Evolutionary conservation across 2,797 vertebrate species (phyloP).

Genomic region (Sebastes iracundus): DNA sequence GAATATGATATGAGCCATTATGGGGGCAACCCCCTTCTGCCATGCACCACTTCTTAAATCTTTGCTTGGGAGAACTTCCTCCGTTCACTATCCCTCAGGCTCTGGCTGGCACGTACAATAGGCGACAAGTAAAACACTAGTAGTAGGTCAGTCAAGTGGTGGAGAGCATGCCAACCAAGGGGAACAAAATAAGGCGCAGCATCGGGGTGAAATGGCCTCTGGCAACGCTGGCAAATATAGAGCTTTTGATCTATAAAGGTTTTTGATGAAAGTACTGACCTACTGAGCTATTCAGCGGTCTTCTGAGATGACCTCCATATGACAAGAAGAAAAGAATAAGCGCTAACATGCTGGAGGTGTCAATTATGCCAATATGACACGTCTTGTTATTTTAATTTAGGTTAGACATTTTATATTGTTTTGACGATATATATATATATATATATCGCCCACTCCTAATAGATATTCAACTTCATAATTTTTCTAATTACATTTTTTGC

Average conservation of each 20-base stretch:
- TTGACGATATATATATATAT: no score
- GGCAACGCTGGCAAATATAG: background rate
- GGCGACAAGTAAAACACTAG: background rate
- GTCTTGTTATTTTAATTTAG: background rate
- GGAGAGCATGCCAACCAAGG: background rate
- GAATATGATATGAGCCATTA: background rate
- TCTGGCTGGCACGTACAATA: background rate
- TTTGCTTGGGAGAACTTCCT: background rate
- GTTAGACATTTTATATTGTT: no score
- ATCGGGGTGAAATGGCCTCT: constrained; percentile 8
- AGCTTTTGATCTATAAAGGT: constrained; percentile 12
- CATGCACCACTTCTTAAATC: background rate
- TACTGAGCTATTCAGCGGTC: constrained; percentile 25
- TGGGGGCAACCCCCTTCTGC: background rate
- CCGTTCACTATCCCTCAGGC: background rate
- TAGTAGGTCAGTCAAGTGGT: constrained; percentile 14
- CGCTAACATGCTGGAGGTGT: background rate
- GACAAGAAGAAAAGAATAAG: background rate
- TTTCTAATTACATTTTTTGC: background rate
- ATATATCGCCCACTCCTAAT: no score
- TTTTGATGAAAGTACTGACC: constrained; percentile 5
- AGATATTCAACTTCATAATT: background rate
- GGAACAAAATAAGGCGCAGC: background rate
- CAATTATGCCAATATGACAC: background rate
- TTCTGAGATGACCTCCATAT: constrained; percentile 15